Conservation (phyloP, 2,113 vertebrate genomes). For the Potamarius usumacintae region DNA sequence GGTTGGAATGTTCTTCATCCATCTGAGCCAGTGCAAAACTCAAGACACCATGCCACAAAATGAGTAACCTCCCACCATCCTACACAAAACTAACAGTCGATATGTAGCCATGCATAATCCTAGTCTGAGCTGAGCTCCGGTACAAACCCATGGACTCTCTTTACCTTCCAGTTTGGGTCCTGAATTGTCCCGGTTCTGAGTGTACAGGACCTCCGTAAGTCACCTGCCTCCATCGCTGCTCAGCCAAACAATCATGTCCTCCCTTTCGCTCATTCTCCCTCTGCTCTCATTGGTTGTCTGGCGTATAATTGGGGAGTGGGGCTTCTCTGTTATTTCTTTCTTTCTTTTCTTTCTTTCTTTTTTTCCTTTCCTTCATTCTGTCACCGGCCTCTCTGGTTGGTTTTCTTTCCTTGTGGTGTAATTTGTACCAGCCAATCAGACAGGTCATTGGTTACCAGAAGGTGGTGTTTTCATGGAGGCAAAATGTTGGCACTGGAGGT, state of each 20-base stretch:
- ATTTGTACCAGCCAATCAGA: conserved; percentile 56
- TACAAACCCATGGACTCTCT: conserved; percentile 82
- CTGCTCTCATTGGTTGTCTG: conserved; percentile 70
- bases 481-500: conserved; percentile 54
- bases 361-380: conserved; percentile 42
- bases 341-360: conserved; percentile 37
- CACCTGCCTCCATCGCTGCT: conserved; percentile 67
- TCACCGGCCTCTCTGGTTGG: conserved; percentile 61
- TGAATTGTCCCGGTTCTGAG: conserved; percentile 97
- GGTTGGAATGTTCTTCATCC: conserved; percentile 46
- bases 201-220: conserved; percentile 90
- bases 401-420: conserved; percentile 49
- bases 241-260: conserved; percentile 62
- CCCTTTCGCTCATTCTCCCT: conserved; percentile 57
- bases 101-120: conserved; percentile 50
- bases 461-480: conserved; percentile 49
- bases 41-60: conserved; percentile 41
- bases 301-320: conserved; percentile 62
- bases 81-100: conserved; percentile 67
- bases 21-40: conserved; percentile 41
- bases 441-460: conserved; percentile 65
- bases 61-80: conserved; percentile 56
- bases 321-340: conserved; percentile 63
- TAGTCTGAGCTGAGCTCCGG: conserved; percentile 60
- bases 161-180: conserved; percentile 94